phyloP scores from a whole-genome alignment of 2,888 invertebrate genomes.

The Chrysolina americana region DNA sequence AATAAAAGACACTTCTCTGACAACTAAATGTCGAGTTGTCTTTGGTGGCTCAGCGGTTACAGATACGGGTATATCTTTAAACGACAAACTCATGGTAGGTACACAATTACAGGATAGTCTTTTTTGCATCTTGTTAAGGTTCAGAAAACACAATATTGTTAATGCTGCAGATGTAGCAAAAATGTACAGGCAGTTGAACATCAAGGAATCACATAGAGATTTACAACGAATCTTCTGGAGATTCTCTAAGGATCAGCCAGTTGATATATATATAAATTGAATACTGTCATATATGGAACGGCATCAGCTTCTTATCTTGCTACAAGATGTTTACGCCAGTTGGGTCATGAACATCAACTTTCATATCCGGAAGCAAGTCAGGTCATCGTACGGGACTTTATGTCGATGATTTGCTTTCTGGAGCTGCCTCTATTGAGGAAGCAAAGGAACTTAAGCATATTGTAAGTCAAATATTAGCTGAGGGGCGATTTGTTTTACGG shows the following conservation, averaged over 20 bases:
- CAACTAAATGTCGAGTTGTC: conserved; percentile 43
- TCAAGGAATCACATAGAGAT: conserved; percentile 41
- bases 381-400: background rate
- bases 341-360: background rate
- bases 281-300: conserved; percentile 46
- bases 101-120: conserved; percentile 40
- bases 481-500: background rate
- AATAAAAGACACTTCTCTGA: conserved; percentile 31
- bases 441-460: background rate
- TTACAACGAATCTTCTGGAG: conserved; percentile 51
- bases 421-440: background rate
- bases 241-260: conserved; percentile 19
- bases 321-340: background rate
- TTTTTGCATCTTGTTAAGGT: conserved; percentile 48
- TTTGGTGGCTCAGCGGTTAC: conserved; percentile 38
- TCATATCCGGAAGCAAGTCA: conserved; percentile 6
- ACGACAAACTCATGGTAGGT: conserved; percentile 40
- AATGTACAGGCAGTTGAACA: conserved; percentile 52
- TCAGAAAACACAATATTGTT: conserved; percentile 45
- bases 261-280: conserved; percentile 40
- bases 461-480: no score
- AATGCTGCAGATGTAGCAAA: conserved; percentile 53
- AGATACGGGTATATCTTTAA: conserved; percentile 37
- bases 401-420: conserved; percentile 9
- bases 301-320: conserved; percentile 42